Evolutionary conservation across 1,140 invertebrate species (phyloP).

Genomic region (Achatina immaculata): DNA sequence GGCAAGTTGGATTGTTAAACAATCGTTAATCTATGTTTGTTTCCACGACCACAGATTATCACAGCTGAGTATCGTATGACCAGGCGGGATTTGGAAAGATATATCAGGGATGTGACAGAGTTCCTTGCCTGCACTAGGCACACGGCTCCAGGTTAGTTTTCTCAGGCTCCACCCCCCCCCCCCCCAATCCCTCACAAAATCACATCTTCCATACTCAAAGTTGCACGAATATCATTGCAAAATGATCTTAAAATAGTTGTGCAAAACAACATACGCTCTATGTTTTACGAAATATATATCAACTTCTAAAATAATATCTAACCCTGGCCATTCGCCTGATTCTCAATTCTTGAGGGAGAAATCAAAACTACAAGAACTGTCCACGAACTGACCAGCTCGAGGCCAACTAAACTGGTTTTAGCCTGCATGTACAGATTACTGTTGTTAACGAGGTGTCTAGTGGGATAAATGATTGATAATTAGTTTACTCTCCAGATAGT

Average conservation of each 20-base stretch:
- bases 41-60: too few species aligned
- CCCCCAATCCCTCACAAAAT: background rate
- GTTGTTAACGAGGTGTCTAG: too few species aligned
- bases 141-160: slow-evolving; percentile 25
- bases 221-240: background rate
- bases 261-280: background rate
- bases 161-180: too few species aligned
- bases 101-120: background rate
- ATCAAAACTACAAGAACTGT: too few species aligned
- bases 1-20: too few species aligned
- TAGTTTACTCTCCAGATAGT: too few species aligned
- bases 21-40: too few species aligned
- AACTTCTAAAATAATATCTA: background rate
- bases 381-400: too few species aligned
- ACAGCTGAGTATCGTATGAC: slow-evolving; percentile 29
- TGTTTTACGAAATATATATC: background rate
- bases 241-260: background rate
- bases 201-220: background rate
- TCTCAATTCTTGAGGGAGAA: too few species aligned
- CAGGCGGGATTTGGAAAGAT: slow-evolving; percentile 3
- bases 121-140: slow-evolving; percentile 17
- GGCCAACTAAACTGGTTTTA: too few species aligned
- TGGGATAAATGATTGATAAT: too few species aligned
- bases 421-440: too few species aligned
- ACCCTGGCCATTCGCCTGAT: background rate